Conservation (phyloP, 2,113 vertebrate species). For the Stercorarius parasiticus region DNA sequence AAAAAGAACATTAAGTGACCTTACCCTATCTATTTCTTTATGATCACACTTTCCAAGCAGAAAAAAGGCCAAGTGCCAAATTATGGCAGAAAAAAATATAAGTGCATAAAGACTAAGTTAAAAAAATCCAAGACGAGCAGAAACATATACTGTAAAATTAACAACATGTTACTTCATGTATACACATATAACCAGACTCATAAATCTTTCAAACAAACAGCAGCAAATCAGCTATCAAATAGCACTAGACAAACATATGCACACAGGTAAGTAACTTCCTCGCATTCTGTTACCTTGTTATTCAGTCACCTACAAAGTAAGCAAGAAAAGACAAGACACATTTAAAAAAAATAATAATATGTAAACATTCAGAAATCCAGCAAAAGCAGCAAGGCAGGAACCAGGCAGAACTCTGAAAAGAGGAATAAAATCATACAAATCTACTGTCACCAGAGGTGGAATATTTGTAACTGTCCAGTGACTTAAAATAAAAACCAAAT, state of each 20-base stretch:
- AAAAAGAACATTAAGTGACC: not conserved
- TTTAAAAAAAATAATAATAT: not conserved
- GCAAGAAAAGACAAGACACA: not conserved
- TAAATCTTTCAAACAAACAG: not conserved
- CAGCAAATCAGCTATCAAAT: not conserved
- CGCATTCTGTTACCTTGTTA: not conserved
- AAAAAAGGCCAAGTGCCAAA: not conserved
- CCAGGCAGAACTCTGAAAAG: not conserved
- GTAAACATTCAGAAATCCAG: not conserved
- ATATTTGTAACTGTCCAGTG: not conserved
- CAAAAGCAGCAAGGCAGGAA: not conserved
- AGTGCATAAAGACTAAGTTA: not conserved
- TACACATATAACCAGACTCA: not conserved
- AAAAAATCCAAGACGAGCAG: not conserved
- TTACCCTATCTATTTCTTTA: not conserved
- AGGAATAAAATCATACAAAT: not conserved
- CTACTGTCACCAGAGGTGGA: not conserved
- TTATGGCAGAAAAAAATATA: not conserved
- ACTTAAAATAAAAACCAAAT: not conserved
- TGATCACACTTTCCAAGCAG: not conserved
- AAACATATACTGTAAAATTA: not conserved
- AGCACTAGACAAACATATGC: not conserved
- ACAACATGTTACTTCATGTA: not conserved
- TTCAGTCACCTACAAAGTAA: not conserved
- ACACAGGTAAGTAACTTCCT: not conserved